Evolutionary conservation across 2,797 vertebrate genomes (phyloP).

Genomic region (Takifugu rubripes): DNA sequence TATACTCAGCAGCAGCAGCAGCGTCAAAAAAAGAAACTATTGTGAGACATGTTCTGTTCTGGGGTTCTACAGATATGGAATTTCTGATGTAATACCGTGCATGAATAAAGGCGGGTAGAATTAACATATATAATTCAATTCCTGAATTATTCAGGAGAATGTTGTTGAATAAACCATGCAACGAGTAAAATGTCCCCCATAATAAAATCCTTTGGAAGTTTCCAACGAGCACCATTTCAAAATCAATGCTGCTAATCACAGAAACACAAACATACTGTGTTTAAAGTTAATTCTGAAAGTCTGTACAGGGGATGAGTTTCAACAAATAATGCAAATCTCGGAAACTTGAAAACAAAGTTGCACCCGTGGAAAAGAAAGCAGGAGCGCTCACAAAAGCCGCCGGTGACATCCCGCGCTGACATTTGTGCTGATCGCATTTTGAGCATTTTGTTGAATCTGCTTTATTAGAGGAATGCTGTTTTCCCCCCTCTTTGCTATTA

Average conservation of each 20-base stretch:
- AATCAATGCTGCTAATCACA: conserved; percentile 30
- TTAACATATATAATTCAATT: conserved; percentile 63
- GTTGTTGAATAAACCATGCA: conserved; percentile 64
- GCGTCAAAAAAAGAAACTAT: conserved; percentile 20
- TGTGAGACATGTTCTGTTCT: conserved; percentile 51
- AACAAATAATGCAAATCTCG: conserved; percentile 49
- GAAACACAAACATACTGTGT: conserved; percentile 18
- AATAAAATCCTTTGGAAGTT: conserved; percentile 40
- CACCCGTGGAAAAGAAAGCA: conserved; percentile 49
- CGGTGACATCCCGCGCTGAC: conserved; percentile 67
- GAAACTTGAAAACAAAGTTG: conserved; percentile 42
- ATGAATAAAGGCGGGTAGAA: conserved; percentile 62
- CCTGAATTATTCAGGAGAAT: conserved; percentile 62
- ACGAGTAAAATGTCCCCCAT: conserved; percentile 39
- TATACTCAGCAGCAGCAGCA: conserved; percentile 17
- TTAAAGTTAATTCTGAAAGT: conserved; percentile 3
- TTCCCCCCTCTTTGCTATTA: conserved; percentile 53
- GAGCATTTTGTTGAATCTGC: conserved; percentile 71
- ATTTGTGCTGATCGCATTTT: conserved; percentile 74
- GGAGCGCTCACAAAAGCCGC: conserved; percentile 56
- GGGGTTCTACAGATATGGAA: conserved; percentile 47
- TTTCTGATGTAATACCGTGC: conserved; percentile 55
- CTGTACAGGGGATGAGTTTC: background rate
- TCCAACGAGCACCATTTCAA: conserved; percentile 29
- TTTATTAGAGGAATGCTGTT: conserved; percentile 64